Evolutionary conservation across 2,888 invertebrate genomes (phyloP).

Genomic region (Trichopoda pennipes): DNA sequence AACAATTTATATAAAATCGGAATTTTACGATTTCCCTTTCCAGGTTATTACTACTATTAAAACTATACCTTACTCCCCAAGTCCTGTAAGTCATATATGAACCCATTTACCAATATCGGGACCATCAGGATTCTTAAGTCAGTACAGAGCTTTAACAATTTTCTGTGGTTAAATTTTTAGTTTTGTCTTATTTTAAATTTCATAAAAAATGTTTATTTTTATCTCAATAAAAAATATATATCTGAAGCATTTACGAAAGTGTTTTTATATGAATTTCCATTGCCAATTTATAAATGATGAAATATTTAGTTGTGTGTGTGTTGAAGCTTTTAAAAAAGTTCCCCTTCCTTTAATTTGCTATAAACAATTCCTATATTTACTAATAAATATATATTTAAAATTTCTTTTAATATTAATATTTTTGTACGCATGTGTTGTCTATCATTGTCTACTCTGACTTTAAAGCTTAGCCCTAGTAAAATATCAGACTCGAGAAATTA

Average conservation of each 20-base stretch:
- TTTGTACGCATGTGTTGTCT: too few species aligned
- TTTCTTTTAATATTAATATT: too few species aligned
- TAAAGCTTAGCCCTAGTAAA: too few species aligned
- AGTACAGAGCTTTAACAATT: conserved; percentile 26
- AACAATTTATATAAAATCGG: background rate
- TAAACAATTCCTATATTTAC: background rate
- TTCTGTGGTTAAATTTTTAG: conserved; percentile 13
- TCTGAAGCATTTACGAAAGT: background rate
- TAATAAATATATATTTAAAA: conserved; percentile 12
- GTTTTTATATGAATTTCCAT: background rate
- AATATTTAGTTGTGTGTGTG: background rate
- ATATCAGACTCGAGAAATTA: too few species aligned
- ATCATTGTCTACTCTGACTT: too few species aligned
- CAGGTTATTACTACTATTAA: conserved; percentile 65
- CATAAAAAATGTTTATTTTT: background rate
- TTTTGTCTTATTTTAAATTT: background rate
- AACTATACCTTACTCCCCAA: conserved; percentile 12
- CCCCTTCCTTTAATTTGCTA: background rate
- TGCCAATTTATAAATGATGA: background rate
- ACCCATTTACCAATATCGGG: background rate
- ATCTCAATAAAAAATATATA: conserved; percentile 1
- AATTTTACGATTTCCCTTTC: conserved; percentile 37
- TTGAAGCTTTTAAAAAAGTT: background rate
- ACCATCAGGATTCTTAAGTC: conserved; percentile 15
- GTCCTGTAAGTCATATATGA: background rate